A percentile compares a stretch with the other conserved stretches of the same genome.
Evolutionary conservation across 2,797 vertebrate species (phyloP).

Genomic region (Channallabes apus): DNA sequence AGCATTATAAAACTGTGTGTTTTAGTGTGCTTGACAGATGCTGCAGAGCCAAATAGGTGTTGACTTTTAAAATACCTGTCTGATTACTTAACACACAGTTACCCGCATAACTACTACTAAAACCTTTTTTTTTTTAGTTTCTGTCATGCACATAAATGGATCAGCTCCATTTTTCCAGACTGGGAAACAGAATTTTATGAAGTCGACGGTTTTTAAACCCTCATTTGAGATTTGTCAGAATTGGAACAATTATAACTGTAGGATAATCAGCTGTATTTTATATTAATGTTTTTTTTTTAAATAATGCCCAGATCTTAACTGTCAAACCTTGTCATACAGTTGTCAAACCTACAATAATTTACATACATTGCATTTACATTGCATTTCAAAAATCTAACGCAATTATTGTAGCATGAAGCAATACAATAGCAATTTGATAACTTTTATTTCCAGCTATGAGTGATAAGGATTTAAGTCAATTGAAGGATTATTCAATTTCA

Average conservation of each 20-base stretch:
- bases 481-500: background rate
- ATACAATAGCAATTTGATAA: background rate
- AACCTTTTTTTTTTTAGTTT: background rate
- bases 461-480: background rate
- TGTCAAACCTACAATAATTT: background rate
- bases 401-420: background rate
- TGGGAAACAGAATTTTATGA: background rate
- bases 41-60: constrained; percentile 17
- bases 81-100: constrained; percentile 4
- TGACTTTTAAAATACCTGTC: constrained; percentile 16
- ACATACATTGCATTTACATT: background rate
- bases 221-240: background rate
- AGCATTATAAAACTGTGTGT: constrained; percentile 23
- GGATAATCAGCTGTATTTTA: background rate
- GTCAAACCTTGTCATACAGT: background rate
- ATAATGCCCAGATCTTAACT: background rate
- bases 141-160: background rate
- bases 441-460: background rate
- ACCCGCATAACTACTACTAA: background rate
- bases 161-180: background rate
- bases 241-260: background rate
- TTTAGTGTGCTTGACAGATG: background rate
- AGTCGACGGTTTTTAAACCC: background rate
- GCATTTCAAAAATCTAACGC: background rate
- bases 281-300: background rate